Percentiles rank a stretch among this genome's conserved stretches.
phyloP scores from a whole-genome alignment of 2,113 vertebrate genomes.

The Oceanodroma tethys region DNA sequence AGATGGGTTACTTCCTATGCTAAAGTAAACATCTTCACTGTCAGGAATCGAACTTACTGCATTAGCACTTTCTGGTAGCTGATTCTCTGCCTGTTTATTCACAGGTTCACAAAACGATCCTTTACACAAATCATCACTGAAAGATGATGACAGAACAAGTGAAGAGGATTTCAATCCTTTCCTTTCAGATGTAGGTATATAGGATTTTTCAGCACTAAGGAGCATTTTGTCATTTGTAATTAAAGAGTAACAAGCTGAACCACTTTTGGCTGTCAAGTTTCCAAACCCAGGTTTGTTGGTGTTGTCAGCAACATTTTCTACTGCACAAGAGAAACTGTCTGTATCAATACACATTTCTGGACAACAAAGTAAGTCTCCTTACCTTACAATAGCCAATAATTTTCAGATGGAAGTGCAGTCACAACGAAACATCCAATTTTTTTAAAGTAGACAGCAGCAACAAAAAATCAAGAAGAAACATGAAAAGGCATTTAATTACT shows the following conservation, averaged over 20 bases:
- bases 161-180: constrained; percentile 59
- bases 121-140: constrained; percentile 55
- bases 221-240: constrained; percentile 39
- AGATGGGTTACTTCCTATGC: constrained; percentile 22
- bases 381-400: constrained; percentile 97
- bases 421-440: constrained; percentile 39
- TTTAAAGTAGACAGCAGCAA: constrained; percentile 66
- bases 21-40: constrained; percentile 37
- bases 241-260: constrained; percentile 52
- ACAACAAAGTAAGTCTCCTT: constrained; percentile 90
- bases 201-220: constrained; percentile 50
- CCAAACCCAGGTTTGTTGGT: constrained; percentile 42
- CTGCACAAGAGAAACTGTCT: constrained; percentile 43
- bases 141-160: constrained; percentile 36
- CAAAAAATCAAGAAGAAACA: constrained; percentile 72
- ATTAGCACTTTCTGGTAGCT: constrained; percentile 12
- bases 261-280: constrained; percentile 56
- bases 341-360: constrained; percentile 63
- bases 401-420: constrained; percentile 69
- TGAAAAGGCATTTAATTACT: constrained; percentile 94
- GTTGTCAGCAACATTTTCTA: constrained; percentile 27
- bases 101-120: constrained; percentile 18
- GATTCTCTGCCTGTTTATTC: constrained; percentile 31
- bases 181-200: constrained; percentile 46
- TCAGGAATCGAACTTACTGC: constrained; percentile 41